These are phyloP conservation scores for Willowsia nigromaculata DNA, from an alignment of 2,888 invertebrate species.

Conservation along the genomic window DNA sequence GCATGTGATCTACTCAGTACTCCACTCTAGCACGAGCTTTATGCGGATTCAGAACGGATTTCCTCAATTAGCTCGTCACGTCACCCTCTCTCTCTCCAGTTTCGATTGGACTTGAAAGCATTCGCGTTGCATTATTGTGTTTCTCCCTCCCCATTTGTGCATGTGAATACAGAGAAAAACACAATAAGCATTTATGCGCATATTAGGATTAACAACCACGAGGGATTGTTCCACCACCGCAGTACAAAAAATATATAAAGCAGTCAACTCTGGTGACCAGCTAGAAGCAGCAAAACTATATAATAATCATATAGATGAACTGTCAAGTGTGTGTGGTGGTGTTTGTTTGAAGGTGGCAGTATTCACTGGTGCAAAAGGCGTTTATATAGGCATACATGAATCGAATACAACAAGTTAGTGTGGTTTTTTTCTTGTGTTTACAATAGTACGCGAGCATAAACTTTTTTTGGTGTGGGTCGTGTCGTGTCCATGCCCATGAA, in stretches of 20 bases:
- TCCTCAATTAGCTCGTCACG: slow-evolving; percentile 77
- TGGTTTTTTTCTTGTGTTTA: neutral
- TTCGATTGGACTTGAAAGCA: slow-evolving; percentile 34
- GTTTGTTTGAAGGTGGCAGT: neutral
- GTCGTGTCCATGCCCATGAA: slow-evolving; percentile 59
- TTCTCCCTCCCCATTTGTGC: neutral
- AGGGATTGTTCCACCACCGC: slow-evolving; percentile 37
- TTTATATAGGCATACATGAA: neutral
- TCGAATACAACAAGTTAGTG: slow-evolving; percentile 24
- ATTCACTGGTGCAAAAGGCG: neutral
- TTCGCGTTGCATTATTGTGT: slow-evolving; percentile 34
- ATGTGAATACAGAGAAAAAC: neutral
- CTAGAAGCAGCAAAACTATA: neutral
- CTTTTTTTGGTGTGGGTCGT: slow-evolving; percentile 49
- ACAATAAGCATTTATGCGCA: slow-evolving; percentile 47
- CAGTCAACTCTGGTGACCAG: neutral
- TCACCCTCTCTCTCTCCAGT: slow-evolving; percentile 49
- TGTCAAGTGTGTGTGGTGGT: slow-evolving; percentile 44
- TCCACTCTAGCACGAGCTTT: slow-evolving; percentile 28
- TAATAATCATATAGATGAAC: slow-evolving; percentile 35
- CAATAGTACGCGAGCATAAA: neutral
- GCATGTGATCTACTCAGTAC: slow-evolving; percentile 17
- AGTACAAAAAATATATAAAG: neutral
- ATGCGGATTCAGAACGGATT: slow-evolving; percentile 76
- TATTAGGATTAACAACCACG: slow-evolving; percentile 61